Evolutionary conservation across 2,113 vertebrate genomes (phyloP), one percentile per base, ranked within the genome.

Genomic region (Poicephalus meyeri): DNA sequence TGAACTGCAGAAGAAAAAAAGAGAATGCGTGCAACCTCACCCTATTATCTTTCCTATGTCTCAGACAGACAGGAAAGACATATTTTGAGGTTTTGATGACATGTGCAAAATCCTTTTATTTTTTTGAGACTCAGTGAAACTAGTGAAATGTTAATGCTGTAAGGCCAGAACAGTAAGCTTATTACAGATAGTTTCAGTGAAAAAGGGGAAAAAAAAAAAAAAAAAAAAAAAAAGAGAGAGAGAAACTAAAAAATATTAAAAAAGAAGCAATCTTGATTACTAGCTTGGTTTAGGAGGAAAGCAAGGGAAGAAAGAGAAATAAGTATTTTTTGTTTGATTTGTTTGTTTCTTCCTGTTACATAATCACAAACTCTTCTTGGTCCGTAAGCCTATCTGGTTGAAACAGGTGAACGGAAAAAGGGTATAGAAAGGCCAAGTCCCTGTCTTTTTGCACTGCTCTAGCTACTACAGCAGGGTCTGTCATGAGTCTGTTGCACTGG

Each of bases 361-460:
- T 60, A 65, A 65, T 6, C 24, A 28, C 17, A 64, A 74, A 13
- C 5, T 9, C 5, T 23, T 64, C 17, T 58, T 70, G 7, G 12
- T 53, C 20, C 9, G 41, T 71, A 53, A 10, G 8, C 13, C 58
- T 35, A 70, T 35, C 10, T 68, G 13, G 4, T 72, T 35, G 77
- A 77, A 91, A 76, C 8, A 65, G 8, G 26, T 52, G 23, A 7
- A 11, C 31, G 7, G 31, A 29, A 58, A 72, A 72, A 91, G 1
- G 1, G 2, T 29, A 10, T 3, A 24, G 41, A 52, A 69, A 29
- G 11, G 25, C 37, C 0, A 0, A 10, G 16, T 37, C 11, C 25
- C 53, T 61, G 10, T 73, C 20, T 4, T n/a, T 29, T 89, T 2
- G 0, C 26, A 11, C 5, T 77, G 49, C 58, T 46, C 4, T 46